Conservation (phyloP, 2,888 invertebrate genomes). For the Drosophila nr. perissopoda region DNA sequence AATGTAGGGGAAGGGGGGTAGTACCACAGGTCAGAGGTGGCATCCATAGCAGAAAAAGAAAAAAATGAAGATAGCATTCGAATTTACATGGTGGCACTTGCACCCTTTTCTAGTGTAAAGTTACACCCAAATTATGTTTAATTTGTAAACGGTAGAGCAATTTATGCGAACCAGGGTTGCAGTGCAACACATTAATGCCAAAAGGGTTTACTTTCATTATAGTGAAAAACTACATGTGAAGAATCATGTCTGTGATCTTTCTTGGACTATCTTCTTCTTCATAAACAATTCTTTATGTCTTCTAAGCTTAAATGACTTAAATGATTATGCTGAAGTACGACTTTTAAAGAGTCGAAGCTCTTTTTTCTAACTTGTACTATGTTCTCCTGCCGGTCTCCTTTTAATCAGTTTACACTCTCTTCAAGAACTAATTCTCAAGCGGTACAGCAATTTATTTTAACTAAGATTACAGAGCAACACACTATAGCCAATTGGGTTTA, state of each 20-base stretch:
- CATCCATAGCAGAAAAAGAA: not conserved
- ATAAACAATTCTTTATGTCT: not conserved
- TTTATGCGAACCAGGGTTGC: slow-evolving; percentile 32
- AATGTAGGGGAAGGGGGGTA: not conserved
- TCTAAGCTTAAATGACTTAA: not conserved
- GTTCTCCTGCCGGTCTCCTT: too few relatives aligned
- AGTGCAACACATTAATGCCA: not conserved
- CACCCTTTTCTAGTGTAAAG: slow-evolving; percentile 48
- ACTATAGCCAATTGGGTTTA: too few relatives aligned
- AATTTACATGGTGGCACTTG: slow-evolving; percentile 47
- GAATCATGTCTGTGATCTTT: not conserved
- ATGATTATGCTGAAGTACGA: too few relatives aligned
- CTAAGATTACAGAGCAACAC: too few relatives aligned
- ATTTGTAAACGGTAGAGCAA: slow-evolving; percentile 23
- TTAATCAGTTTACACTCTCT: not conserved
- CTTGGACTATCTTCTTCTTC: not conserved
- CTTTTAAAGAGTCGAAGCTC: not conserved
- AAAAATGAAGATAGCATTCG: slow-evolving; percentile 49
- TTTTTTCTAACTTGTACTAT: too few relatives aligned
- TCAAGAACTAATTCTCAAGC: too few relatives aligned
- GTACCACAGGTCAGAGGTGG: slow-evolving; percentile 7
- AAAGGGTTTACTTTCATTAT: not conserved
- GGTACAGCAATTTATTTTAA: too few relatives aligned
- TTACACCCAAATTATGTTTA: slow-evolving; percentile 44
- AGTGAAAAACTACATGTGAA: too few relatives aligned